These are phyloP conservation scores for Coronaproctus castanopsis DNA, from an alignment of 2,888 invertebrate species.

Conservation along the genomic window DNA sequence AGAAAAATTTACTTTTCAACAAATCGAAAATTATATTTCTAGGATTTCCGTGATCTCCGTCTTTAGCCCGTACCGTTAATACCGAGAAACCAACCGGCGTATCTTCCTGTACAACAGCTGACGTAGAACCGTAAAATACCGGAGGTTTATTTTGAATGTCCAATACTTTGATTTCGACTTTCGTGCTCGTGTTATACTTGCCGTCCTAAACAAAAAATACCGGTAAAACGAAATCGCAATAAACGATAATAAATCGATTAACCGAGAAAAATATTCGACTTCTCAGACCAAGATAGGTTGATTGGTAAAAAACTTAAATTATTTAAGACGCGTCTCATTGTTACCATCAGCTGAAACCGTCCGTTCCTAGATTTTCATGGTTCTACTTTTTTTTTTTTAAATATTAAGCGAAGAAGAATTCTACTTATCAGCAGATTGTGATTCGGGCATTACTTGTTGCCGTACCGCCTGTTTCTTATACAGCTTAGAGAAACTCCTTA, in stretches of 20 bases:
- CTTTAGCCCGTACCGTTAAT: slow-evolving; percentile 56
- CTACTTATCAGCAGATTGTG: no score
- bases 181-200: slow-evolving; percentile 45
- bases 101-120: slow-evolving; percentile 59
- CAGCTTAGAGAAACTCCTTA: no score
- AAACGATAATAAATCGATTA: slow-evolving; percentile 10
- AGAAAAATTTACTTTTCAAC: slow-evolving; percentile 57
- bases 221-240: slow-evolving; percentile 13
- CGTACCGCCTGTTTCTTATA: no score
- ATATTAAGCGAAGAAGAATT: no score
- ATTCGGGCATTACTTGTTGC: no score
- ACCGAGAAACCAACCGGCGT: slow-evolving; percentile 63
- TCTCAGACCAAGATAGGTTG: neutral
- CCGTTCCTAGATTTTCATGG: no score
- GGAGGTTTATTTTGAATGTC: slow-evolving; percentile 79
- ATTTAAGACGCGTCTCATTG: neutral
- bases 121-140: slow-evolving; percentile 56
- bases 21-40: slow-evolving; percentile 57
- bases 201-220: slow-evolving; percentile 42
- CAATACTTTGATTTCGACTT: slow-evolving; percentile 54
- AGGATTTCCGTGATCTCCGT: slow-evolving; percentile 66
- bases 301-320: neutral
- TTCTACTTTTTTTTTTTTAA: no score
- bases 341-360: no score
- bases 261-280: neutral